Evolutionary conservation across 2,113 vertebrate species (phyloP), one percentile per base, ranked within the genome.

Genomic region (Tinamus guttatus): DNA sequence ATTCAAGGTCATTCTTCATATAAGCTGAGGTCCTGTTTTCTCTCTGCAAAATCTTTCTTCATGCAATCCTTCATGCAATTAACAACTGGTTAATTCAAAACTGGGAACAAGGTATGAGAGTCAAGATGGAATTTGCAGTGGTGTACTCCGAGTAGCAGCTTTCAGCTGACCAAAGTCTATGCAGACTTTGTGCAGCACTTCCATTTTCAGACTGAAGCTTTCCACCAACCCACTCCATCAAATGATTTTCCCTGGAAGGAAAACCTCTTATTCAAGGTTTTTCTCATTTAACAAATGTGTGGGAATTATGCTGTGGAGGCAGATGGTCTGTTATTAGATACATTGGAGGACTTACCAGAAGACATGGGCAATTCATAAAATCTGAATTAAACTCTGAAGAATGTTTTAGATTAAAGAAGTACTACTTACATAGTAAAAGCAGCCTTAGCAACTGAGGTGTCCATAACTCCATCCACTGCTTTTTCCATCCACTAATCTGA

Each of bases 141-240:
- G 1, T 30, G 13, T 43, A 27, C 36, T 65, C 9, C 59, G 70
- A 30, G 27, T 17, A 30, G 54, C 28, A 30, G 54, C 54, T 30
- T 30, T 56, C 54, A 30, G 27, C 8, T 70, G 32, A 56, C 21
- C 28, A n/a, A 85, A 56, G 18, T 15, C 47, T 82, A 1, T 68
- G 34, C 5, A 65, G 30, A n/a, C 4, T 74, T 77, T 84, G 22
- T 60, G 54, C 6, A 90, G 49, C 8, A 7, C 17, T 40, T 78
- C 32, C 45, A 67, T 6, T 24, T 67, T 84, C 45, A 73, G 25
- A 67, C 13, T 36, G 36, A 65, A 84, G 21, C 10, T 86, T 5
- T 65, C 60, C 27, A 56, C 0, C 0, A 82, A 5, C 11, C 28
- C 13, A 8, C 11, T 34, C 32, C 16, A 19, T 18, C 13, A 43